Base-by-base conservation (phyloP, 2,797 vertebrate genomes). In the Chiloscyllium punctatum region DNA sequence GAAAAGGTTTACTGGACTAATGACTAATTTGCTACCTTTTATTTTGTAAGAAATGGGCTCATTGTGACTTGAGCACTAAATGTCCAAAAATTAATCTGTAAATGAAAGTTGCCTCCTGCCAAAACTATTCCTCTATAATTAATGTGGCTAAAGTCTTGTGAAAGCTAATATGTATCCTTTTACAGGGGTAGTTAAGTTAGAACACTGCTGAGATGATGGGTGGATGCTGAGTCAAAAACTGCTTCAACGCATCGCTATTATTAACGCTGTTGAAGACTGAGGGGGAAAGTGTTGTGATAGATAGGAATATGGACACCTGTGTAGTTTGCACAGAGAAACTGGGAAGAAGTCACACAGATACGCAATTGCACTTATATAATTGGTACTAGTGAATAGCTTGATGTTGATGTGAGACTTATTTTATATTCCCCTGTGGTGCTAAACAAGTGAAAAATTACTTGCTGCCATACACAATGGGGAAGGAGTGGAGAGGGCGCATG, bases 201-300 rank as follows among this genome's bases (percentile, higher is more conserved):
- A 37, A 68, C n/a, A 27, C 66, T 18, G 91, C n/a, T 94, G 91
- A 71, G 91, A 66, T 94, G 16, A 48, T 69, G n/a, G 37, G 91
- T 18, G 25, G 91, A 71, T 48, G n/a, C 90, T 94, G 62, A 18
- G 53, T 62, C 16, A 57, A 90, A 90, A 90, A 90, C 8, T 90
- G 57, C 87, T 90, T 62, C 6, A n/a, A 94, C 42, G 66, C 66
- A 69, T 48, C 37, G 48, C 33, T 23, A 71, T 94, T 42, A 68
- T 94, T 94, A 69, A 71, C 91, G 11, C 66, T 94, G 66, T 71
- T 94, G 91, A 94, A 94, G 66, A 94, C 90, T 94, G 90, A 94
- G 90, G 62, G 94, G 90, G 90, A 69, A 48, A 37, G 62, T 25
- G 13, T 74, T 94, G 48, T 77, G 69, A 95, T 23, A 30, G 94